Conservation (phyloP, 2,888 invertebrate species). For the Bombylius discolor region DNA sequence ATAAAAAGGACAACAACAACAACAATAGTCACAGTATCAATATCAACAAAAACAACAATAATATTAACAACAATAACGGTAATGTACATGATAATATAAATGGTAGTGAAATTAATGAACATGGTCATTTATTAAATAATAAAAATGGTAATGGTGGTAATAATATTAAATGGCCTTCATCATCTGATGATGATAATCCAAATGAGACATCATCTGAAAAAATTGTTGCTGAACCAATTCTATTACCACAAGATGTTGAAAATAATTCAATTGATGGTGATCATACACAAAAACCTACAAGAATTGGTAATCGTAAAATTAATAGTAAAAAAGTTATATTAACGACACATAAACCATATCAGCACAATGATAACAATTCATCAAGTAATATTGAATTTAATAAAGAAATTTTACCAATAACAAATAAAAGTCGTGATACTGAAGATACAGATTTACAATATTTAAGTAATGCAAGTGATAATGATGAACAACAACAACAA, state of each 20-base stretch:
- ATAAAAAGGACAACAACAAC: background rate
- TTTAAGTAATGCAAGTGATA: slow-evolving; percentile 16
- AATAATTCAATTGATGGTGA: slow-evolving; percentile 32
- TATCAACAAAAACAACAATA: too few relatives aligned
- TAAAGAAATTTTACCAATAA: slow-evolving; percentile 24
- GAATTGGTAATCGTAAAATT: background rate
- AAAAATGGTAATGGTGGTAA: slow-evolving; percentile 10
- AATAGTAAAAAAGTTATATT: background rate
- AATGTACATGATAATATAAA: background rate
- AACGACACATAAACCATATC: slow-evolving; percentile 13
- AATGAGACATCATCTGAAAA: slow-evolving; percentile 27
- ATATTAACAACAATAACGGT: background rate
- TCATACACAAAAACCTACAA: background rate
- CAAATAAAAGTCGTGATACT: slow-evolving; percentile 22
- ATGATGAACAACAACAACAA: background rate
- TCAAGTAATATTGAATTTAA: slow-evolving; percentile 12
- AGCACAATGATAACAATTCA: slow-evolving; percentile 15
- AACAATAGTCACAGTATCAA: background rate
- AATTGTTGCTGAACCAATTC: slow-evolving; percentile 20
- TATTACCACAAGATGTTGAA: slow-evolving; percentile 30
- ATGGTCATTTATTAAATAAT: background rate
- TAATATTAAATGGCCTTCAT: slow-evolving; percentile 5
- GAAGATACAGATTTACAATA: slow-evolving; percentile 28
- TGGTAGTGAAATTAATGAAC: background rate
- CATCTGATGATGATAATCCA: background rate